phyloP scores from a whole-genome alignment of 2,797 vertebrate species.

The Acanthurus lineatus region DNA sequence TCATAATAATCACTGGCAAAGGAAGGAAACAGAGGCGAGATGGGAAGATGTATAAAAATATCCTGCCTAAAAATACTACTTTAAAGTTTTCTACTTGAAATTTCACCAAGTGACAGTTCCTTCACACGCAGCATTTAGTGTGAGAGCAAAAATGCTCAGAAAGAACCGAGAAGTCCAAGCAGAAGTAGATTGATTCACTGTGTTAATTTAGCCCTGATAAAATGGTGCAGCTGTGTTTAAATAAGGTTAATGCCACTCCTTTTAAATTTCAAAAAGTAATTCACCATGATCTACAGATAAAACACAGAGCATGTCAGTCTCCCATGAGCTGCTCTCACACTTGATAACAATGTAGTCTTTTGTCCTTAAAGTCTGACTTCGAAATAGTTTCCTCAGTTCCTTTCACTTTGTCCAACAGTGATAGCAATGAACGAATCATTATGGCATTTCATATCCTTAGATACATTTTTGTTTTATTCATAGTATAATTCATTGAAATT shows the following conservation, averaged over 20 bases:
- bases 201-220: slow-evolving; percentile 34
- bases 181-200: slow-evolving; percentile 18
- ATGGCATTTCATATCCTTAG: background rate
- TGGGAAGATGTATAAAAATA: slow-evolving; percentile 66
- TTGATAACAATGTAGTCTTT: slow-evolving; percentile 50
- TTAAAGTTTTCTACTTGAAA: slow-evolving; percentile 49
- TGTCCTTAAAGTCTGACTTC: slow-evolving; percentile 42
- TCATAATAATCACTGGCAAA: slow-evolving; percentile 54
- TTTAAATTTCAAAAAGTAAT: slow-evolving; percentile 27
- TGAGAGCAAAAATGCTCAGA: background rate
- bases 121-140: slow-evolving; percentile 8
- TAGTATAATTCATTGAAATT: background rate
- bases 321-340: slow-evolving; percentile 24
- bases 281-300: slow-evolving; percentile 22
- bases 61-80: slow-evolving; percentile 68
- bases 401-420: slow-evolving; percentile 32
- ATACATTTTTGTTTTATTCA: slow-evolving; percentile 2
- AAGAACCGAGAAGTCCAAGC: background rate
- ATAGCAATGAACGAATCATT: slow-evolving; percentile 23
- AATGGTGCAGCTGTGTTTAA: slow-evolving; percentile 27
- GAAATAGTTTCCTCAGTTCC: slow-evolving; percentile 23
- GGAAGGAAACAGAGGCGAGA: slow-evolving; percentile 43
- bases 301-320: slow-evolving; percentile 33
- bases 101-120: slow-evolving; percentile 32
- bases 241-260: slow-evolving; percentile 35